Percentiles rank a stretch among this genome's conserved stretches.
Conservation (phyloP, 2,888 invertebrate species). For the Temnothorax ravouxi region DNA sequence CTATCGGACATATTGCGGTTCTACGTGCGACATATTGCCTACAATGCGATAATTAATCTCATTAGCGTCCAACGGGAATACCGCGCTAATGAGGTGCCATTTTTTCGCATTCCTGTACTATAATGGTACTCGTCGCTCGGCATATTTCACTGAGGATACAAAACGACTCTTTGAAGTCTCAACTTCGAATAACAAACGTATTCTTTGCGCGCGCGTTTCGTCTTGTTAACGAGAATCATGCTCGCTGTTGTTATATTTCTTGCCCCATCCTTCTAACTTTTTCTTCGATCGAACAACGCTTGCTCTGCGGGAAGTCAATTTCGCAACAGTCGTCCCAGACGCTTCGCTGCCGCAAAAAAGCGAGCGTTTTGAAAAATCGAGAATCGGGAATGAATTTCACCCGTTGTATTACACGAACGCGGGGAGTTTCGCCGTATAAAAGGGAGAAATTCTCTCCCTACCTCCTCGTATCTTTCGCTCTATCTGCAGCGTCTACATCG, state of each 20-base stretch:
- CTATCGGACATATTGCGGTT: background rate
- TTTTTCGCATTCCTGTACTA: slow-evolving; percentile 57
- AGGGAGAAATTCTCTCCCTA: background rate
- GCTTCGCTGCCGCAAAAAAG: background rate
- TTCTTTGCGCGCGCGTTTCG: background rate
- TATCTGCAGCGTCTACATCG: slow-evolving; percentile 66
- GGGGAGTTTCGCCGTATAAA: slow-evolving; percentile 12
- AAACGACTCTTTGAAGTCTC: slow-evolving; percentile 54
- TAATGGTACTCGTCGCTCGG: slow-evolving; percentile 62
- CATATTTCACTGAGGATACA: slow-evolving; percentile 55
- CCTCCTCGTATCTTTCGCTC: slow-evolving; percentile 36
- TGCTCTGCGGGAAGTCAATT: background rate
- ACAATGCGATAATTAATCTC: slow-evolving; percentile 73
- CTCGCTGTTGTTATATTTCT: background rate
- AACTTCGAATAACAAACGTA: slow-evolving; percentile 7
- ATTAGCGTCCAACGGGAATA: slow-evolving; percentile 65
- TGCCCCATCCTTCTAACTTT: background rate
- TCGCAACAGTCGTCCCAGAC: slow-evolving; percentile 29
- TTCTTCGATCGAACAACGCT: background rate
- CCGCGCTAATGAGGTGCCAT: slow-evolving; percentile 70
- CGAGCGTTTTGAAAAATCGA: slow-evolving; percentile 23
- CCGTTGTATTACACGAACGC: background rate
- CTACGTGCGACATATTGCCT: slow-evolving; percentile 27
- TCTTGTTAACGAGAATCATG: slow-evolving; percentile 13
- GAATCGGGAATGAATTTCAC: slow-evolving; percentile 22